Evolutionary conservation across 2,113 vertebrate species (phyloP), one percentile per base, ranked within the genome.

Genomic region (Microcebus jonahi): DNA sequence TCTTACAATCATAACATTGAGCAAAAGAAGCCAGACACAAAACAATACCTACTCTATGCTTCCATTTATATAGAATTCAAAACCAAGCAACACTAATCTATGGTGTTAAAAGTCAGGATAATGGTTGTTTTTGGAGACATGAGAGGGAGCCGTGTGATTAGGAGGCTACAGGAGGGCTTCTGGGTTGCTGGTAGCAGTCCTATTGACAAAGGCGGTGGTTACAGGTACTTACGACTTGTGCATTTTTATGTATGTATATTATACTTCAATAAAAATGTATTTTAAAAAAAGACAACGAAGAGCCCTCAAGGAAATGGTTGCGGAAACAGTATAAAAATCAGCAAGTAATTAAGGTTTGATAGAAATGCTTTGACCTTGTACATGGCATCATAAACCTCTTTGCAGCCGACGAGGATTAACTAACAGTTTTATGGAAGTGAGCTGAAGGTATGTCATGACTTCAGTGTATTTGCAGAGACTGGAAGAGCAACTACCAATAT

Each of bases 331-430:
- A 25, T 59, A 73, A 93, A 84, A 88, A 29, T 81, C 29, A 63
- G 76, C 67, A 53, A 65, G 80, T 73, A 90, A 23, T 67, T 97
- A 42, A 89, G 75, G 68, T 25, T 76, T 65, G 90, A 11, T 68
- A 42, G 79, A 75, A 91, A 67, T 45, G 57, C 34, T 97, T 94
- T 91, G 65, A 96, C 70, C 53, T 94, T 68, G 14, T 3, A 71
- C 20, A 68, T 57, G 13, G 45, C 45, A 36, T 76, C 59, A 9
- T 93, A 88, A 93, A 94, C 25, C 18, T 86, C 25, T 2, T 15
- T 65, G 53, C 8, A 57, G 63, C 71, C 88, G 89, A 0, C n/a
- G 50, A 90, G 21, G 45, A 67, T 80, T 63, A 80, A 45, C 10
- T 11, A 34, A n/a, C 14, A 25, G 2, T 73, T 95, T 53, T 80